Evolutionary conservation across 1,140 invertebrate genomes (phyloP).

Genomic region (Dinothrombium tinctorium): DNA sequence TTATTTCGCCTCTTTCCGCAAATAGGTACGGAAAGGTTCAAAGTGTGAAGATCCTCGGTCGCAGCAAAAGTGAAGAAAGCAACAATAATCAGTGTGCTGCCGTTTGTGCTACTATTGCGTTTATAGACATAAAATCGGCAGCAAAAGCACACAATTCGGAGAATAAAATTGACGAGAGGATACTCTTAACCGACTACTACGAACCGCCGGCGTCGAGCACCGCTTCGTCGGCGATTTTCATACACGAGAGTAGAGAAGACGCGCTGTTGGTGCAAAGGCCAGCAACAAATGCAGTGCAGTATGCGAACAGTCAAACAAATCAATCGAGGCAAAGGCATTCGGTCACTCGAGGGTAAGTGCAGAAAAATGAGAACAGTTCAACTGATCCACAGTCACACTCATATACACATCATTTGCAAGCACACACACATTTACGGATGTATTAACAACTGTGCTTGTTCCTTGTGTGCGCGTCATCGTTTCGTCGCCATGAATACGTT

Average conservation of each 20-base stretch:
- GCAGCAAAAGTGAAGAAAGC: conserved; percentile 6
- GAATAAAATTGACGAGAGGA: conserved; percentile 55
- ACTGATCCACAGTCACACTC: too few species aligned
- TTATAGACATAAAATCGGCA: conserved; percentile 89
- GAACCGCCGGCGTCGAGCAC: conserved; percentile 36
- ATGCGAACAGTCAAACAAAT: background rate
- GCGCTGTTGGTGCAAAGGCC: conserved; percentile 4
- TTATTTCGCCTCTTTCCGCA: conserved; percentile 17
- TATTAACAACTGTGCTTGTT: too few species aligned
- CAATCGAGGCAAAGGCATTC: background rate
- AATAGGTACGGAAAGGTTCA: conserved; percentile 81
- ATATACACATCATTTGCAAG: too few species aligned
- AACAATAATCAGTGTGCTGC: conserved; percentile 5
- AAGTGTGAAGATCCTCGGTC: conserved; percentile 62
- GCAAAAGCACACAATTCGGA: conserved; percentile 71
- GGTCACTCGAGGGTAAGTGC: too few species aligned
- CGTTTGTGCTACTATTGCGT: conserved; percentile 56
- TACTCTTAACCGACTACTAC: conserved; percentile 73
- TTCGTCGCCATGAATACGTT: too few species aligned
- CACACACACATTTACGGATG: too few species aligned
- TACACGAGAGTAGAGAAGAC: conserved; percentile 15
- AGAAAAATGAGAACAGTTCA: too few species aligned
- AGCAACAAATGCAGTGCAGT: background rate
- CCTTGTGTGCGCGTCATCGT: too few species aligned
- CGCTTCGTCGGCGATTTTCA: conserved; percentile 18